These are phyloP conservation scores for Sciurus carolinensis DNA, from an alignment of 2,797 vertebrate genomes.

Conservation along the genomic window DNA sequence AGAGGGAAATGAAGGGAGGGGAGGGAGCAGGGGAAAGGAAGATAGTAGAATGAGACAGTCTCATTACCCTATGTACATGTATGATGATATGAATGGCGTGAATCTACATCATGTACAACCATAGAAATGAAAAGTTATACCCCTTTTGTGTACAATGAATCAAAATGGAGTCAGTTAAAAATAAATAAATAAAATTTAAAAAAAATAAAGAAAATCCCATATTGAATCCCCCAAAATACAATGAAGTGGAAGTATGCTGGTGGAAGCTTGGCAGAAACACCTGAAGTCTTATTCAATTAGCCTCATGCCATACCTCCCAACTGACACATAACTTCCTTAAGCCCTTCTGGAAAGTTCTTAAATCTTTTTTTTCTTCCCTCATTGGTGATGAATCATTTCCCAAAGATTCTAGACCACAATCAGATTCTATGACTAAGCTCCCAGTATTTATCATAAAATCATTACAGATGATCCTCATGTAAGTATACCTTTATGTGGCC, in stretches of 20 bases:
- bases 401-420: not conserved
- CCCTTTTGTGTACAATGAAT: too few relatives aligned
- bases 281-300: not conserved
- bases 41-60: too few relatives aligned
- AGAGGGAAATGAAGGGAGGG: too few relatives aligned
- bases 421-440: not conserved
- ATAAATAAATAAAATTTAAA: too few relatives aligned
- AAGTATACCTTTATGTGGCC: not conserved
- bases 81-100: too few relatives aligned
- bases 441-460: conserved; percentile 26
- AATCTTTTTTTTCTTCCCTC: not conserved
- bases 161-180: too few relatives aligned
- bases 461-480: conserved; percentile 10
- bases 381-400: not conserved
- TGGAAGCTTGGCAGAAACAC: not conserved
- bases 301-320: not conserved
- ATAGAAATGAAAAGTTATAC: too few relatives aligned
- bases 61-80: too few relatives aligned
- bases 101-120: too few relatives aligned
- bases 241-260: not conserved
- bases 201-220: not conserved
- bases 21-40: too few relatives aligned
- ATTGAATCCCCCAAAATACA: not conserved
- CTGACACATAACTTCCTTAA: not conserved
- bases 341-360: not conserved